These are phyloP conservation scores for Neopipo cinnamomea DNA, from an alignment of 2,113 vertebrate genomes.

Conservation along the genomic window DNA sequence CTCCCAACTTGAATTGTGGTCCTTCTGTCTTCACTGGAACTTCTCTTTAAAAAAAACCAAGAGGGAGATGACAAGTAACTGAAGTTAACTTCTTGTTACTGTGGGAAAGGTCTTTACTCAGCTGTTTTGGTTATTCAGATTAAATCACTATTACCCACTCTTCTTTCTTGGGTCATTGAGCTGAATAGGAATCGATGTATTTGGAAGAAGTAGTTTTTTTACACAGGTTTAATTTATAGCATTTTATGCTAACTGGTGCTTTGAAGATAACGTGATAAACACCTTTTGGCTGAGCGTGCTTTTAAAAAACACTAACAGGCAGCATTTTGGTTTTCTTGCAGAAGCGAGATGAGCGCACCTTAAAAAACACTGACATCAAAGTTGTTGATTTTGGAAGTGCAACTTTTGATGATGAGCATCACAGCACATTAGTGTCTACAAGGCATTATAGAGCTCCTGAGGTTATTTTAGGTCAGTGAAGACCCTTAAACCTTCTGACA, in stretches of 20 bases:
- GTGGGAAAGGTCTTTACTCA: not conserved
- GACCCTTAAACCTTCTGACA: not conserved
- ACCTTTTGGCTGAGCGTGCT: not conserved
- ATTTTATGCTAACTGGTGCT: not conserved
- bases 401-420: slow-evolving; percentile 94
- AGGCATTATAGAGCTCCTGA: slow-evolving; percentile 95
- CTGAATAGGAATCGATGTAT: not conserved
- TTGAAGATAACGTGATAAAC: not conserved
- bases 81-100: not conserved
- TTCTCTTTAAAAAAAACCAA: not conserved
- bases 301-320: not conserved
- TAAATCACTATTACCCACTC: not conserved
- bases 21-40: not conserved
- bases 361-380: slow-evolving; percentile 90
- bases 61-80: not conserved
- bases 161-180: not conserved
- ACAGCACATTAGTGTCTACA: slow-evolving; percentile 94
- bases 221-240: not conserved
- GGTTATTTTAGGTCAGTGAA: slow-evolving; percentile 88
- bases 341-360: slow-evolving; percentile 89
- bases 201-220: not conserved
- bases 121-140: not conserved
- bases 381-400: slow-evolving; percentile 97
- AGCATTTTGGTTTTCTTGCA: slow-evolving; percentile 53
- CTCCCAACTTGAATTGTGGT: not conserved